Evolutionary conservation across 2,888 invertebrate species (phyloP), one percentile per base, ranked within the genome.

Genomic region (Oxyteleia sp.): DNA sequence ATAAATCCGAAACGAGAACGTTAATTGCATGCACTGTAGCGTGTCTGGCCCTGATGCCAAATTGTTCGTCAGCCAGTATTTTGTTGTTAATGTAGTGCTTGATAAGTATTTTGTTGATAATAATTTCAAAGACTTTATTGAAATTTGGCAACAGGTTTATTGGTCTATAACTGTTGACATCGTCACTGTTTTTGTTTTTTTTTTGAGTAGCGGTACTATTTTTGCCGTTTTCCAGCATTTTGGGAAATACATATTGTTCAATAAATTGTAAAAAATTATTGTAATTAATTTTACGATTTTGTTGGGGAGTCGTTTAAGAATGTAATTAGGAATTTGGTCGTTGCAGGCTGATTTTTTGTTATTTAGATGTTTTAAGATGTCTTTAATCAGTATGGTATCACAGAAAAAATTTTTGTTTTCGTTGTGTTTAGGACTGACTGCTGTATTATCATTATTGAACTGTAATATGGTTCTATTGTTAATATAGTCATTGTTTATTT

Each of bases 211-310:
- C 7, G 85, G 68, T 0, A 82, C 63, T 0, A 84, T 53, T 51
- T 83, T 84, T 0, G 85, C 85, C 11, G 3, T 55, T 68, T 71
- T 80, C 84, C 84, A 82, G 16, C 13, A 13, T 11, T 10, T 15
- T 10, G 82, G 76, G 35, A 78, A 85, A 45, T 80, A 80, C 0
- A 15, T 16, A n/a, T 81, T 71, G 13, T 85, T 85, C 0, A 85
- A n/a, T 0, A 43, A 15, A 20, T 85, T 85, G 29, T 85, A 80
- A 23, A 85, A 85, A 2, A 85, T 7, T 0, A 80, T 76, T 8
- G 38, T 68, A 68, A 23, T 26, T 4, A 10, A 15, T 4, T 4
- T 8, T 15, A 72, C 63, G 0, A 72, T 45, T 13, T 16, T 16
- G 1, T 13, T 0, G 0, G 76, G 64, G 7, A 82, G 18, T 11